Percentiles rank a stretch among this genome's conserved stretches.
These are phyloP conservation scores for Hippopotamus amphibius DNA, from an alignment of 2,113 vertebrate genomes.

Conservation along the genomic window DNA sequence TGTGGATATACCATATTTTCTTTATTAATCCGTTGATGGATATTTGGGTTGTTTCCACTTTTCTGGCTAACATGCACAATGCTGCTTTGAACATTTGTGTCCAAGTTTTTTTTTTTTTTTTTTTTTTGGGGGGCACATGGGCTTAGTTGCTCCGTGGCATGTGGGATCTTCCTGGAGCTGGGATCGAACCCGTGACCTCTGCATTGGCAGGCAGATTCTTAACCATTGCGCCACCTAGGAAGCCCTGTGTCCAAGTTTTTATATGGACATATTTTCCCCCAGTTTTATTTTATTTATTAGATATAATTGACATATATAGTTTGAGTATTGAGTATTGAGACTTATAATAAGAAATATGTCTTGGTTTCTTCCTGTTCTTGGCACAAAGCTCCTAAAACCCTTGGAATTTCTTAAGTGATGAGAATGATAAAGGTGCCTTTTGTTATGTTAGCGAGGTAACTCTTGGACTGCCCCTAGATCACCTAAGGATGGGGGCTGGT, in stretches of 20 bases:
- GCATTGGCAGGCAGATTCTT: too few relatives aligned
- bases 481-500: neutral
- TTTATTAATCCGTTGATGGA: neutral
- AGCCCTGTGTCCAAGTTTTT: too few relatives aligned
- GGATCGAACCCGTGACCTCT: too few relatives aligned
- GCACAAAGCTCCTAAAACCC: neutral
- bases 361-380: neutral
- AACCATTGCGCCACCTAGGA: too few relatives aligned
- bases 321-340: neutral
- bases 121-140: too few relatives aligned
- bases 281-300: neutral
- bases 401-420: neutral
- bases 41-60: neutral
- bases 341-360: neutral
- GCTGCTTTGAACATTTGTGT: neutral
- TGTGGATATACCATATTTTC: neutral
- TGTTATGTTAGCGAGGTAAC: neutral
- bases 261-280: neutral
- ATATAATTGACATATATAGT: neutral
- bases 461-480: neutral
- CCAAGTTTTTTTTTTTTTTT: too few relatives aligned
- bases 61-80: neutral
- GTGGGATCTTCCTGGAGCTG: too few relatives aligned
- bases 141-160: too few relatives aligned
- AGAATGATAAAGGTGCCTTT: neutral